A percentile compares a stretch with the other conserved stretches of the same genome.
Evolutionary conservation across 1,140 invertebrate genomes (phyloP).

Genomic region (Vanessa tameamea): DNA sequence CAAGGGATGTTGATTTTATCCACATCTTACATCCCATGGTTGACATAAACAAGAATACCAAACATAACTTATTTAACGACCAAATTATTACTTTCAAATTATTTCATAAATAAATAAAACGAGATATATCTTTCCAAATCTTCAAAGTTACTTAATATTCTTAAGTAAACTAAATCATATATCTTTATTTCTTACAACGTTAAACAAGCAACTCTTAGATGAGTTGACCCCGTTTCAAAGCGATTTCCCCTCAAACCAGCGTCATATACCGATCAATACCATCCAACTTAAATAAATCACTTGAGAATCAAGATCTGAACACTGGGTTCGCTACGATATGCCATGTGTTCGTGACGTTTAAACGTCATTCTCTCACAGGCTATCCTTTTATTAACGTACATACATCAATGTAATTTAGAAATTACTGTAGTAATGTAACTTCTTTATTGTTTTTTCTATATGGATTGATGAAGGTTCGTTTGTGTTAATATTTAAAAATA

Average conservation of each 20-base stretch:
- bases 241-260: constrained; percentile 51
- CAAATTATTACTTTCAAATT: no score
- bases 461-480: no score
- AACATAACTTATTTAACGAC: no score
- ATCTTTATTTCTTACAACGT: constrained; percentile 24
- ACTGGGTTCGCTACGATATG: constrained; percentile 10
- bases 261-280: constrained; percentile 58
- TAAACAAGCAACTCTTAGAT: constrained; percentile 53
- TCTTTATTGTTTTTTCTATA: no score
- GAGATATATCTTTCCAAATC: constrained; percentile 12
- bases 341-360: constrained; percentile 1
- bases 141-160: not conserved
- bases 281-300: constrained; percentile 69
- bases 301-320: constrained; percentile 23
- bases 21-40: no score
- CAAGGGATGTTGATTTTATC: no score
- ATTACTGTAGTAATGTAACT: no score
- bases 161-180: not conserved
- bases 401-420: no score
- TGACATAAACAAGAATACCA: no score
- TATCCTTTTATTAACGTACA: no score
- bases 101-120: no score
- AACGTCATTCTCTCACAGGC: not conserved
- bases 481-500: no score
- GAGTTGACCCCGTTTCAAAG: constrained; percentile 63